Conservation (phyloP, 2,113 vertebrate species). For the Alaudala cheleensis region DNA sequence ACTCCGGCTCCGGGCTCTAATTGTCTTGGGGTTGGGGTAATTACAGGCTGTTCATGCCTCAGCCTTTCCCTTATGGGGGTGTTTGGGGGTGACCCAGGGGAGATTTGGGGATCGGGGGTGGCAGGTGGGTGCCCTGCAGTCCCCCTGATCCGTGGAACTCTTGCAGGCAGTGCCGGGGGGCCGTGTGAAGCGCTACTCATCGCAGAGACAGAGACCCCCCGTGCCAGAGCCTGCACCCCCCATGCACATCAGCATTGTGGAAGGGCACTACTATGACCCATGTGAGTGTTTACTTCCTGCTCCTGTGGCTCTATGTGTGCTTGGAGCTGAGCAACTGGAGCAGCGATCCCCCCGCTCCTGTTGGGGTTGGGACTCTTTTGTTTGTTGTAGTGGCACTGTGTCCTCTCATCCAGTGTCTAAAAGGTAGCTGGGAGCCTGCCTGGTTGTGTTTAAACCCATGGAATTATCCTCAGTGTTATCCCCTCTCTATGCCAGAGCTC, state of each 20-base stretch:
- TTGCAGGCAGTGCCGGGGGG: constrained; percentile 80
- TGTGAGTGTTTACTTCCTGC: constrained; percentile 74
- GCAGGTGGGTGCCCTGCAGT: background rate
- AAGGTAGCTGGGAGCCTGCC: background rate
- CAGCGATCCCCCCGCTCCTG: fast-evolving
- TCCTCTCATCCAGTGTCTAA: fast-evolving
- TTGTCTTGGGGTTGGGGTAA: background rate
- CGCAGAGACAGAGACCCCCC: constrained; percentile 88
- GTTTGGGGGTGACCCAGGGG: background rate
- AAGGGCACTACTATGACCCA: constrained; percentile 95
- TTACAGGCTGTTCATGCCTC: background rate
- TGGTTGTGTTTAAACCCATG: background rate
- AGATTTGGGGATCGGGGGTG: background rate
- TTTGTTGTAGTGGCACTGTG: background rate
- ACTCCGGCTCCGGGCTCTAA: background rate
- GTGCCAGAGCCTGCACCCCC: constrained; percentile 88
- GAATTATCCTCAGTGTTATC: background rate
- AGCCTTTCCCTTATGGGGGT: background rate
- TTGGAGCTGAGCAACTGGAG: background rate
- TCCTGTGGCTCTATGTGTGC: background rate
- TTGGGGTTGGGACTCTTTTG: fast-evolving
- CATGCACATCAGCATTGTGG: constrained; percentile 96
- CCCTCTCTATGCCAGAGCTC: background rate
- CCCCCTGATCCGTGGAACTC: background rate
- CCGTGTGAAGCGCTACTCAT: constrained; percentile 94